Evolutionary conservation across 92 coral and sea anemone genomes (phyloP), one percentile per base, ranked within the genome.

Genomic region (Heteractis magnifica): DNA sequence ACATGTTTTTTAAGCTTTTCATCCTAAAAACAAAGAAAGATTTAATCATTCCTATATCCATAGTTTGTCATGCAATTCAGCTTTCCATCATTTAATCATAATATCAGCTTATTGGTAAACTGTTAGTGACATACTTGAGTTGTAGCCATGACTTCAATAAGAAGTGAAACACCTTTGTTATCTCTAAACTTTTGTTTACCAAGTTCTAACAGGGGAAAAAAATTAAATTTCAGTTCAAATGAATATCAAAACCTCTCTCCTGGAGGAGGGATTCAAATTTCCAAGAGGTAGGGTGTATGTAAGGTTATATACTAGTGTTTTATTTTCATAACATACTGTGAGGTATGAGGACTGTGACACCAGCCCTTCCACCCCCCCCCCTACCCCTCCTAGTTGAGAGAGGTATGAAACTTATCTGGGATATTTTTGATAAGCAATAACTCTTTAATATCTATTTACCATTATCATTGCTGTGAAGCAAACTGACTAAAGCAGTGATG

Each of bases 1-100:
- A 73, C 52, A 56, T 79, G 62, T 71, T 79, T 86, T 71, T 79
- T 86, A n/a, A 86, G 71, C 72, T 86, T 81, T 71, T 86, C 88
- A 74, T 86, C 75, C 88, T 86, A 82, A 71, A 6, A 72, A 49
- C 49, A 75, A 21, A 79, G 4, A 77, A 12, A 52, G 12, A 34
- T 26, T 34, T 19, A n/a, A 64, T 64, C 5, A 64, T n/a, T 19
- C 10, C 26, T 64, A 18, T 64, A 44, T 19, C 20, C 20, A 15
- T 58, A 14, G 16, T 18, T 62, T 59, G 5, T 13, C 12, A 23
- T 18, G 12, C 44, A 34, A 34, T 34, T 34, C 44, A 34, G 44
- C 44, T 34, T 34, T 34, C 44, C 44, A 34, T 34, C 44, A 34
- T 34, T 62, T 62, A 3, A 62, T 58, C 16, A 58, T 62, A 23